phyloP scores from a whole-genome alignment of 2,888 invertebrate genomes.

The Cantharis nigra region DNA sequence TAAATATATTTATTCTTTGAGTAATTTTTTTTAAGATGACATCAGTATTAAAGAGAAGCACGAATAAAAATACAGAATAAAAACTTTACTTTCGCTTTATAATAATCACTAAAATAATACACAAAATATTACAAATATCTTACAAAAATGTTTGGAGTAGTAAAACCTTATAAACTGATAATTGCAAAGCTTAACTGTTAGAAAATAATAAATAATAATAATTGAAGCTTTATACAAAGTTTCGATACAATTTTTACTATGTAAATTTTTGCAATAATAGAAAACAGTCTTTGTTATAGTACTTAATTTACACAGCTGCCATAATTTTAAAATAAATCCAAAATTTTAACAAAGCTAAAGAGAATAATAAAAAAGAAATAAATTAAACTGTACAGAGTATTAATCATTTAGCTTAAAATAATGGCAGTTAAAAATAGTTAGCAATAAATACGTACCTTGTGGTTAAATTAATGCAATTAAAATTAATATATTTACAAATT shows the following conservation, averaged over 20 bases:
- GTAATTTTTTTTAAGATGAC: too few species aligned
- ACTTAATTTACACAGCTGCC: neutral
- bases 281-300: neutral
- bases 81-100: neutral
- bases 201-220: conserved; percentile 3
- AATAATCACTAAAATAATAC: neutral
- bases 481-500: conserved; percentile 8
- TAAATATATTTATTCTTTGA: too few species aligned
- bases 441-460: neutral
- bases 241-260: neutral
- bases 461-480: conserved; percentile 2
- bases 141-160: neutral
- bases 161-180: neutral
- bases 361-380: neutral
- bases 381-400: conserved; percentile 6
- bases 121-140: conserved; percentile 2
- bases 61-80: neutral
- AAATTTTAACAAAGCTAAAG: neutral
- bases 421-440: conserved; percentile 13
- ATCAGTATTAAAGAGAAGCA: too few species aligned
- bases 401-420: conserved; percentile 7
- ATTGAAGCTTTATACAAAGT: neutral
- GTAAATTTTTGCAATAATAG: neutral
- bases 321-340: neutral
- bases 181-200: neutral